These are phyloP conservation scores for Eupithecia exiguata DNA, from an alignment of 2,888 invertebrate genomes.

Conservation along the genomic window DNA sequence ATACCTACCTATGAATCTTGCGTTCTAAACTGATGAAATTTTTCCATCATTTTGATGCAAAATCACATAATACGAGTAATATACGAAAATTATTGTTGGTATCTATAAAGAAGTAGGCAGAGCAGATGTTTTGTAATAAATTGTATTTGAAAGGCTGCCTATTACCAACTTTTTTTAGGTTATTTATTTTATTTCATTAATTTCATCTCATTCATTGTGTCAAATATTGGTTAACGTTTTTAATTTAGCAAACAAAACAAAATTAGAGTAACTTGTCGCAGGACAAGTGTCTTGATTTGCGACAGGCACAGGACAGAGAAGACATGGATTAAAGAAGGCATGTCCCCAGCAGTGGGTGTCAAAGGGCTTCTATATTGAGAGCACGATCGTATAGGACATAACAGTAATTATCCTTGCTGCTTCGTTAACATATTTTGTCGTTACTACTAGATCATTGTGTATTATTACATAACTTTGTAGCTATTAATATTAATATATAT, in stretches of 20 bases:
- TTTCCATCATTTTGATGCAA: not conserved
- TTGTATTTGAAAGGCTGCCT: not conserved
- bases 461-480: no score
- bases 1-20: constrained; percentile 98
- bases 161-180: not conserved
- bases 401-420: no score
- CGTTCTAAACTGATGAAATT: constrained; percentile 85
- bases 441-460: no score
- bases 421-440: no score
- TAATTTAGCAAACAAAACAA: not conserved
- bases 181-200: not conserved
- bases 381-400: no score
- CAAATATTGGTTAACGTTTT: not conserved
- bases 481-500: no score
- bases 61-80: no score
- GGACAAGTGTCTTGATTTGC: not conserved
- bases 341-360: no score
- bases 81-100: not conserved
- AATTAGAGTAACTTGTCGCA: not conserved
- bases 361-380: no score
- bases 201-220: not conserved
- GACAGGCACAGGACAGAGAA: no score
- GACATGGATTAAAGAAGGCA: no score
- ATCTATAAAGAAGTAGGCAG: not conserved
- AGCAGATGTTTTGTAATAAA: not conserved